Evolutionary conservation across 2,888 invertebrate species (phyloP).

Genomic region (Sarcophaga variegata): DNA sequence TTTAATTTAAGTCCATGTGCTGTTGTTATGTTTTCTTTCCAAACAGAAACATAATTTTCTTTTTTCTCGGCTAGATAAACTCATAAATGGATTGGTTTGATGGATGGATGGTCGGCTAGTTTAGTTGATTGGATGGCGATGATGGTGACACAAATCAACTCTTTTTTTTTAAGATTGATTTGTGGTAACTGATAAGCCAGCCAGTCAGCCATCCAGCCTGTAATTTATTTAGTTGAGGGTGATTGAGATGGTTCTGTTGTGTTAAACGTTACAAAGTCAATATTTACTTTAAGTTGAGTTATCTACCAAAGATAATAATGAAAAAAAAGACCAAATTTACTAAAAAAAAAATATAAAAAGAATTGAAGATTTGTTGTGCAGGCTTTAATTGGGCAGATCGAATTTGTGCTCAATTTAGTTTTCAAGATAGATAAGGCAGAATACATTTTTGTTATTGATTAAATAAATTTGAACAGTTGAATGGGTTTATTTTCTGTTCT

Average conservation of each 20-base stretch:
- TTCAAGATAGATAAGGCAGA: no score
- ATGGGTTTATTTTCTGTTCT: no score
- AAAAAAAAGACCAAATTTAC: background rate
- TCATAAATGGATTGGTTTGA: slow-evolving; percentile 30
- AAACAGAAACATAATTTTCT: no score
- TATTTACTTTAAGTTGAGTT: slow-evolving; percentile 62
- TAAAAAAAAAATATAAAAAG: background rate
- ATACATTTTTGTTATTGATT: no score
- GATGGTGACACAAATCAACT: slow-evolving; percentile 63
- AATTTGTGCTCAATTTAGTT: no score
- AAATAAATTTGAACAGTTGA: no score
- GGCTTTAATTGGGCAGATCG: no score
- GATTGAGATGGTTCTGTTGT: slow-evolving; percentile 44
- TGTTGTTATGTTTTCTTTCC: no score
- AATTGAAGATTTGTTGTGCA: no score
- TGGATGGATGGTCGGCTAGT: slow-evolving; percentile 25
- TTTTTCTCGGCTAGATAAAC: background rate
- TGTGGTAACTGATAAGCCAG: slow-evolving; percentile 58
- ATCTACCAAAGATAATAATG: slow-evolving; percentile 42
- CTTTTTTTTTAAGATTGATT: slow-evolving; percentile 67
- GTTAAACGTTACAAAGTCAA: slow-evolving; percentile 55
- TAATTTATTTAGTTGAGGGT: background rate
- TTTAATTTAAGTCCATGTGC: no score
- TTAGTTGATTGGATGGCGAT: slow-evolving; percentile 25
- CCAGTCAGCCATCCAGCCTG: no score